Conservation (phyloP, 2,797 vertebrate species). For the Pyrocephalus nanus region DNA sequence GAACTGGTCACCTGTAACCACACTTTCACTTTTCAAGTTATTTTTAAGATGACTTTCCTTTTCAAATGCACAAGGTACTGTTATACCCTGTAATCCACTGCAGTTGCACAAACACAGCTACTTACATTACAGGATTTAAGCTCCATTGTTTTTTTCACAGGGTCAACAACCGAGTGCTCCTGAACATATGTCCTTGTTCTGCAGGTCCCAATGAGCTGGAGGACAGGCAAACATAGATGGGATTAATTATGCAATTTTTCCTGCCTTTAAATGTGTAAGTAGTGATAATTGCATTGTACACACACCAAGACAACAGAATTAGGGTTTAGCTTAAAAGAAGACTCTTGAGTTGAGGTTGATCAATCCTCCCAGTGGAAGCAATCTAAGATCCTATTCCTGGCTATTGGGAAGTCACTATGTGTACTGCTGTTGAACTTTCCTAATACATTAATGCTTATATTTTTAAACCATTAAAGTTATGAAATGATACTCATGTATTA, state of each 20-base stretch:
- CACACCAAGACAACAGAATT: neutral
- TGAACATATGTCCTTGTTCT: conserved; percentile 91
- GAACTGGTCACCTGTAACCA: neutral
- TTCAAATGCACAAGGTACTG: neutral
- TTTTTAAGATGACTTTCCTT: neutral
- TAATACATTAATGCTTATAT: accelerated
- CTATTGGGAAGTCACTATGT: neutral
- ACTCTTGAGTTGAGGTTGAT: neutral
- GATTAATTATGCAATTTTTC: neutral
- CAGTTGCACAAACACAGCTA: conserved; percentile 6
- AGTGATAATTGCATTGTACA: neutral
- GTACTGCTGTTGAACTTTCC: neutral
- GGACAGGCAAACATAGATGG: neutral
- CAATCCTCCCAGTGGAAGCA: neutral
- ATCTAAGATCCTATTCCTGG: neutral
- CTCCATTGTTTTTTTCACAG: conserved; percentile 86
- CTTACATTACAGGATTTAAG: conserved; percentile 95
- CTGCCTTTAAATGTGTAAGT: neutral
- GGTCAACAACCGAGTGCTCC: conserved; percentile 94
- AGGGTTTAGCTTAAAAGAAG: neutral
- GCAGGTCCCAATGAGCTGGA: conserved; percentile 88
- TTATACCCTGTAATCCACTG: neutral
- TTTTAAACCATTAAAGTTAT: neutral
- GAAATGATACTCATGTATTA: neutral
- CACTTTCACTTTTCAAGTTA: neutral